Base-by-base conservation (phyloP, 2,888 invertebrate species). In the Orgyia antiqua region DNA sequence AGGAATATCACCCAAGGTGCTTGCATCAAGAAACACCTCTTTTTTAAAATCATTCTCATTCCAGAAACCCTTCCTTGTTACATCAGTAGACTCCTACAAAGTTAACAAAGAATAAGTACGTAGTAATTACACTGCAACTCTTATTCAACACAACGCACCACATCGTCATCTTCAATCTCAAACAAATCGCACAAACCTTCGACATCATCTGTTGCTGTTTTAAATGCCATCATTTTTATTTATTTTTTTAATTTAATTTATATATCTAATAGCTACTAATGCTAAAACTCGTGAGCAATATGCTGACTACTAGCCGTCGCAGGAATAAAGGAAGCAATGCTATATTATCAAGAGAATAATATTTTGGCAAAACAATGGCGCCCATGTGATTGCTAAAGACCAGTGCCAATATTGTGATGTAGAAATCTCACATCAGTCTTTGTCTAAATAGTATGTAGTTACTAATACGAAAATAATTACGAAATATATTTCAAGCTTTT, bases 1-100 rank as follows among this genome's bases (percentile, higher is more conserved):
- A 1, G 92, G 92, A 13, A 92, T 80, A 65, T 92, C 92, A 3
- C 90, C 90, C 28, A 91, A 68, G 17, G 74, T 71, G 25, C 89
- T 84, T 2, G 89, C 91, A 54, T 91, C 89, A 49, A 91, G 63
- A 31, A 83, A 37, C 27, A 84, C 75, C 48, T 76, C 79, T 39
- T 70, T 76, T 13, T 66, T 70, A 43, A 54, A 60, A 8, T 53
- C 50, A 46, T 53, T 68, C 21, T 64, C 66, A 35, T 45, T 47
- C 80, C 82, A 80, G 40, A 66, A 72, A 30, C 59, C 54, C 53
- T 74, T 77, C 45, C 45, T 51, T 13, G 62, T 54, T 27, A 68
- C 55, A 44, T 80, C 79, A n/a, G 48, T 45, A 40, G 60, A 62
- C 45, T 84, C 80, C 84, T 84, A 68, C 51, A 53, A 49, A 43